Conservation (phyloP, 1,140 invertebrate species). For the Homarus americanus region DNA sequence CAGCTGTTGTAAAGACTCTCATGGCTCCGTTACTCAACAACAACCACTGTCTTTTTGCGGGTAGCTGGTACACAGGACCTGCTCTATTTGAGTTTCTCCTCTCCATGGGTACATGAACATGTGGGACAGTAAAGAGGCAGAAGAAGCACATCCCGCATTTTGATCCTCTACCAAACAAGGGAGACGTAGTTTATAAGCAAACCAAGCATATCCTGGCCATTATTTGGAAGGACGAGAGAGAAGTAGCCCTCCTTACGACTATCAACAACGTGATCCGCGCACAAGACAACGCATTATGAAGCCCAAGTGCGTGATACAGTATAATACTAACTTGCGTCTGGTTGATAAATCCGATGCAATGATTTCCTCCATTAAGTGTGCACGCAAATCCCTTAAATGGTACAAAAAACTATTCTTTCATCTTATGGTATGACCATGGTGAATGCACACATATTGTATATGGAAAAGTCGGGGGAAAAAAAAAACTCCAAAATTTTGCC, state of each 20-base stretch:
- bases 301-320: not conserved
- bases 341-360: not conserved
- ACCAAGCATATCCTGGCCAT: not conserved
- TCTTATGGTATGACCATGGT: not conserved
- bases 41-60: not conserved
- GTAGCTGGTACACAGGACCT: constrained; percentile 6
- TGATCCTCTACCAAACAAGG: constrained; percentile 16
- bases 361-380: constrained; percentile 10
- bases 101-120: not conserved
- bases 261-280: not conserved
- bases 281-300: constrained; percentile 16
- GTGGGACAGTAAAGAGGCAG: not conserved
- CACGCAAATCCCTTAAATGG: constrained; percentile 1
- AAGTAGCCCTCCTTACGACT: not conserved
- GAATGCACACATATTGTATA: constrained; percentile 5
- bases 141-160: not conserved
- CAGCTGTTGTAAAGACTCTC: not conserved
- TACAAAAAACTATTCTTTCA: too few species aligned
- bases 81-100: not conserved
- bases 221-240: not conserved
- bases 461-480: not conserved
- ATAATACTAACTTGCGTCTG: not conserved
- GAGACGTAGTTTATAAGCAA: not conserved
- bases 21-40: not conserved
- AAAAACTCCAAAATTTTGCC: not conserved